These are phyloP conservation scores for Leptoclinus maculatus DNA, from an alignment of 2,797 vertebrate species.

Conservation along the genomic window DNA sequence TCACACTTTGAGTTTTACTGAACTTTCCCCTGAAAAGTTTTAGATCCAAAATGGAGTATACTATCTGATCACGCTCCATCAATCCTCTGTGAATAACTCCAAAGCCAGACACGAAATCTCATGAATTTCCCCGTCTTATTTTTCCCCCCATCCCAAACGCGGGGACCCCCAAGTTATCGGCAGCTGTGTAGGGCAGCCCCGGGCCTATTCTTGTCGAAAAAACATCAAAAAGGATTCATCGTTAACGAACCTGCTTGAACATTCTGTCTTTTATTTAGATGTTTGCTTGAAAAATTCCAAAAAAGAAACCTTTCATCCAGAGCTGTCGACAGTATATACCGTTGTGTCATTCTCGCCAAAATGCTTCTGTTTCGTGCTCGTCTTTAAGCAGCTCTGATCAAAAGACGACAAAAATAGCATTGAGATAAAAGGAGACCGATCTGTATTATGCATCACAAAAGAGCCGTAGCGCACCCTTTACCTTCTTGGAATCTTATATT, in stretches of 20 bases:
- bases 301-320: slow-evolving; percentile 63
- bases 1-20: background rate
- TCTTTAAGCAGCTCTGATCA: slow-evolving; percentile 64
- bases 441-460: slow-evolving; percentile 62
- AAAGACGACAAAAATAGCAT: slow-evolving; percentile 69
- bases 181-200: slow-evolving; percentile 31
- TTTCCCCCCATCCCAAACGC: background rate
- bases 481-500: slow-evolving; percentile 29
- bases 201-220: slow-evolving; percentile 44
- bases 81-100: slow-evolving; percentile 32
- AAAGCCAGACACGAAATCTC: slow-evolving; percentile 35
- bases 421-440: slow-evolving; percentile 58
- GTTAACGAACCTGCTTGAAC: slow-evolving; percentile 57
- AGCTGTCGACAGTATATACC: slow-evolving; percentile 18
- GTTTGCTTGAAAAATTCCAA: slow-evolving; percentile 60
- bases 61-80: slow-evolving; percentile 13
- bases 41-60: background rate
- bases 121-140: slow-evolving; percentile 8
- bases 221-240: slow-evolving; percentile 60
- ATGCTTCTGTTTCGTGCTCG: slow-evolving; percentile 8
- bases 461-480: slow-evolving; percentile 36
- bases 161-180: slow-evolving; percentile 12
- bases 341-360: slow-evolving; percentile 56
- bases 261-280: slow-evolving; percentile 53
- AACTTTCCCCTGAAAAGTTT: background rate